Evolutionary conservation across 2,113 vertebrate species (phyloP).

Genomic region (Plecturocebus donacophilus): DNA sequence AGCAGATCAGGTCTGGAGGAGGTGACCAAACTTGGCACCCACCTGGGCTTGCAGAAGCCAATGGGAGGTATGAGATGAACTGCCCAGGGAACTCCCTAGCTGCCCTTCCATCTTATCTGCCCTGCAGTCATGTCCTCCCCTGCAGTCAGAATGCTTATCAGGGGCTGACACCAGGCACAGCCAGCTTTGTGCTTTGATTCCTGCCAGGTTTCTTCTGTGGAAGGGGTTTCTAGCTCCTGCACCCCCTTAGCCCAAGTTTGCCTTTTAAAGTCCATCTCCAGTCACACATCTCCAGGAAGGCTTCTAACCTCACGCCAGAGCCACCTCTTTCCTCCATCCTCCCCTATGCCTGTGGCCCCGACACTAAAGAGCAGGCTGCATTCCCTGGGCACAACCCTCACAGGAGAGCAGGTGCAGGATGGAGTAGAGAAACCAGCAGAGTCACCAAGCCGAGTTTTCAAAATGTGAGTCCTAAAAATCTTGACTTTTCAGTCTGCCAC

Average conservation of each 20-base stretch:
- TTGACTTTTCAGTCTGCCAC: neutral
- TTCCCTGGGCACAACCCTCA: rapidly evolving
- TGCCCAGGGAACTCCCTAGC: too few relatives aligned
- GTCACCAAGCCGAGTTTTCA: neutral
- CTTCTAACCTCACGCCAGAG: neutral
- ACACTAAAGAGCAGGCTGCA: neutral
- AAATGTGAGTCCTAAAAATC: neutral
- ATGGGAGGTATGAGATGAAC: neutral
- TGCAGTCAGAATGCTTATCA: neutral
- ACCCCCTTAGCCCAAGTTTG: neutral
- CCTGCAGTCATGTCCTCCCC: neutral
- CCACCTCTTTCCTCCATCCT: neutral
- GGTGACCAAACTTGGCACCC: neutral
- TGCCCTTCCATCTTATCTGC: neutral
- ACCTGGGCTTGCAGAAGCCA: neutral
- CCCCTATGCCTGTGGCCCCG: too few relatives aligned
- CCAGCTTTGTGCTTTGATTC: neutral
- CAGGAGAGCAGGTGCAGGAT: neutral
- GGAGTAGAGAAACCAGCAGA: neutral
- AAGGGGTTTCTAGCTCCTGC: neutral
- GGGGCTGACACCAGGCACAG: neutral
- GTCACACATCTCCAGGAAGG: neutral
- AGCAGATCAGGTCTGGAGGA: neutral
- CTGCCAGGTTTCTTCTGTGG: neutral
- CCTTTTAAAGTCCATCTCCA: neutral